These are phyloP conservation scores for Hystrix cristata DNA, from an alignment of 2,113 vertebrate genomes.

Conservation along the genomic window DNA sequence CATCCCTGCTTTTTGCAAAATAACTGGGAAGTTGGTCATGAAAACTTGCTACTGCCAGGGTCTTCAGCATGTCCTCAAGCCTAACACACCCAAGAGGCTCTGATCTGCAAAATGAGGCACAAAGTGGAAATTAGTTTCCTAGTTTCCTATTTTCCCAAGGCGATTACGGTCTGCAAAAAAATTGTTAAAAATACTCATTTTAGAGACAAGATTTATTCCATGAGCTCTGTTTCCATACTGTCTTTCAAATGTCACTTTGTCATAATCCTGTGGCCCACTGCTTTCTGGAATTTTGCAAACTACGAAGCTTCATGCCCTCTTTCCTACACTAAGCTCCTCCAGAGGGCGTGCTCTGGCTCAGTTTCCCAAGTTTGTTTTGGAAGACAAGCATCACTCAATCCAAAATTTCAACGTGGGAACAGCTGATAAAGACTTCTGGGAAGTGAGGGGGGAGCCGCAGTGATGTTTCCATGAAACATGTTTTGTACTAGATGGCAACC, in stretches of 20 bases:
- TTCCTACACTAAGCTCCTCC: constrained; percentile 51
- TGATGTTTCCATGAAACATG: neutral
- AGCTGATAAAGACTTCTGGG: constrained; percentile 72
- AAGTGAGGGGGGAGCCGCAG: constrained; percentile 25
- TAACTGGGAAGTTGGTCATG: neutral
- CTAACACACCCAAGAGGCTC: neutral
- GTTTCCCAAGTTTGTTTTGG: constrained; percentile 80
- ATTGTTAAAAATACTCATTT: neutral
- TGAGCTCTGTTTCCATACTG: neutral
- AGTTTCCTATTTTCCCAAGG: constrained; percentile 24
- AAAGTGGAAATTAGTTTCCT: constrained; percentile 32
- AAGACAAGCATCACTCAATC: constrained; percentile 55
- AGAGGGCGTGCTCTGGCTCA: constrained; percentile 69
- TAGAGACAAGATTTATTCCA: constrained; percentile 16
- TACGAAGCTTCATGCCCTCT: constrained; percentile 39
- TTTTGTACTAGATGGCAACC: neutral
- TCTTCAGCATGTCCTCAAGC: neutral
- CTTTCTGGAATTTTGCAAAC: constrained; percentile 1
- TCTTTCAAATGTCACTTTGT: neutral
- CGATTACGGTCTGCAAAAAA: neutral
- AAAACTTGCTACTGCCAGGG: neutral
- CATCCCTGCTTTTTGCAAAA: neutral
- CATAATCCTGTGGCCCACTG: neutral
- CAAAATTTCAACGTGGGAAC: constrained; percentile 67
- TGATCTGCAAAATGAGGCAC: neutral